Conservation (phyloP, 2,113 vertebrate genomes). For the Hippopotamus amphibius region DNA sequence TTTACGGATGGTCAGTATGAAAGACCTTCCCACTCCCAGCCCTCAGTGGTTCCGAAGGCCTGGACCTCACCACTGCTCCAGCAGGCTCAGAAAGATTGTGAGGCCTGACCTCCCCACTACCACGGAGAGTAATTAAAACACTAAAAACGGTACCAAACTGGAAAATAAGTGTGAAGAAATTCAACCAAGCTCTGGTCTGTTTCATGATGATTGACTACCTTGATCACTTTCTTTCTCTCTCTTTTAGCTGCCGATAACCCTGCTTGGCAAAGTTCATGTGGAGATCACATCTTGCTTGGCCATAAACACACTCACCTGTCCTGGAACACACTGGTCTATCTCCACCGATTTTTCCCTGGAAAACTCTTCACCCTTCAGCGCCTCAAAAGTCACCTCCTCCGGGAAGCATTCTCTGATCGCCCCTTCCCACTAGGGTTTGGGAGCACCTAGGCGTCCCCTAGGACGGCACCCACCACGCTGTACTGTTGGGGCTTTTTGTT, state of each 20-base stretch:
- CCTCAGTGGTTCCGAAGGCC: neutral
- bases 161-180: neutral
- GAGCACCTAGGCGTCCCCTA: neutral
- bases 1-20: neutral
- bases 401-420: neutral
- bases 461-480: neutral
- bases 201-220: neutral
- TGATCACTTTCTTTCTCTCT: neutral
- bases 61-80: neutral
- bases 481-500: neutral
- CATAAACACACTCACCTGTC: neutral
- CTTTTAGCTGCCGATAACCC: neutral
- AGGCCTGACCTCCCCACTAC: neutral
- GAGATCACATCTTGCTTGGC: neutral
- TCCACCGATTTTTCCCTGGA: neutral
- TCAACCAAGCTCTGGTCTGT: neutral
- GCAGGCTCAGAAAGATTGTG: neutral
- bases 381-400: neutral
- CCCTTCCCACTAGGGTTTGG: fast-evolving
- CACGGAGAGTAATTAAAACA: neutral
- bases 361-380: neutral
- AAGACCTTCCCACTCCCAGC: neutral
- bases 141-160: neutral
- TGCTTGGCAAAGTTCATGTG: neutral
- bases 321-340: neutral